Conservation (phyloP, 1,140 invertebrate genomes). For the Formica exsecta region DNA sequence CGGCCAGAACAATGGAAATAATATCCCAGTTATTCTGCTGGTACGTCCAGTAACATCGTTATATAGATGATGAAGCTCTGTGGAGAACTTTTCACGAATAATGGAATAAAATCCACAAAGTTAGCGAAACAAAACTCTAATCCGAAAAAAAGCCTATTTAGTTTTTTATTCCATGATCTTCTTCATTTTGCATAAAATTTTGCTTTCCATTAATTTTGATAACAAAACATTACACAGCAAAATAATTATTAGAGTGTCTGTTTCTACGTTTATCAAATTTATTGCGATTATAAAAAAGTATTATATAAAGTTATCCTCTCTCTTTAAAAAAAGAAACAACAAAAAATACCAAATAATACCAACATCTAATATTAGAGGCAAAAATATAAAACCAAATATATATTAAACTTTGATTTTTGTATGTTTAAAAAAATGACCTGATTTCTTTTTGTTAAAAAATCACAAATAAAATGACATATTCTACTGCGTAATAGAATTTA, state of each 20-base stretch:
- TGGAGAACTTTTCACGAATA: conserved; percentile 9
- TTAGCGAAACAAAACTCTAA: background rate
- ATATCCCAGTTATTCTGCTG: conserved; percentile 5
- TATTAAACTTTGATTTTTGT: conserved; percentile 36
- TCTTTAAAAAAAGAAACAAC: background rate
- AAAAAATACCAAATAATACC: conserved; percentile 28
- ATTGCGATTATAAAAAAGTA: background rate
- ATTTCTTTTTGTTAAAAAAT: conserved; percentile 1
- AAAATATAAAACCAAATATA: conserved; percentile 26
- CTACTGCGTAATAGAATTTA: conserved; percentile 7
- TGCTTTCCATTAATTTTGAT: background rate
- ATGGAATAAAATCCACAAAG: background rate
- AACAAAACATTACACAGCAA: background rate
- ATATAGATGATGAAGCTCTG: conserved; percentile 5
- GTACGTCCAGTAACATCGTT: background rate
- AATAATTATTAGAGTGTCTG: background rate
- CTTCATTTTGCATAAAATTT: background rate
- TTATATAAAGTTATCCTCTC: background rate
- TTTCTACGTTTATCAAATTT: background rate
- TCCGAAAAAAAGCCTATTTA: background rate
- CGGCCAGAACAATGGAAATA: conserved; percentile 57
- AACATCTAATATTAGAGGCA: conserved; percentile 28
- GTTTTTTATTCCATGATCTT: background rate
- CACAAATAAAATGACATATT: conserved; percentile 38
- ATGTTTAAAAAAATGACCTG: conserved; percentile 17